Base-by-base conservation (phyloP, 2,797 vertebrate genomes). In the Megalops cyprinoides region DNA sequence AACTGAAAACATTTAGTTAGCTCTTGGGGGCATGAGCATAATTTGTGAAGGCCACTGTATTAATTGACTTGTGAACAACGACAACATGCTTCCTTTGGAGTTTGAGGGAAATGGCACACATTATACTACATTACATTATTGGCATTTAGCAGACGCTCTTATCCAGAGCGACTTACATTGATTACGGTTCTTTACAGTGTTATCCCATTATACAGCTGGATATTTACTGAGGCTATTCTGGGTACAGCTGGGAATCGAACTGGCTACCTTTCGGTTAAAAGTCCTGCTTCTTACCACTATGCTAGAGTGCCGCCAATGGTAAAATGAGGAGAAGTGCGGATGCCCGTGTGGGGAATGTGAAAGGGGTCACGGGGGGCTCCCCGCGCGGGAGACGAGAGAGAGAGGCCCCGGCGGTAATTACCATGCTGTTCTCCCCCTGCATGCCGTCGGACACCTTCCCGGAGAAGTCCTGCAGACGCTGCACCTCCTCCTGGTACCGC, bases 351-450 rank as follows among this genome's bases (percentile, higher is more conserved):
- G 15, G 4, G 49, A 53, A 3, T 25, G 46, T 37, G 7, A 20
- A 15, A 53, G 20, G 1, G 31, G 9, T 23, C 15, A 62, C 31
- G n/a, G n/a, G n/a, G n/a, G n/a, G n/a, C n/a, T n/a, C n/a, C n/a
- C n/a, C n/a, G n/a, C n/a, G n/a, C n/a, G n/a, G 1, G 6, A 8
- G 31, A 12, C 18, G 18, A n/a, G 2, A 5, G 51, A 25, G 14
- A 14, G 18, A 23, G 42, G 46, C 31, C 44, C 69, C 20, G 60
- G 0, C 39, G 7, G 10, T 31, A 15, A 28, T 84, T 93, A 94
- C 94, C 94, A 90, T 93, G 85, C 84, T 91, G 81, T 87, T 84
- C 25, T 82, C 74, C 60, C 86, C 92, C 79, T 91, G 91, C 92
- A 93, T 94, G 73, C 79, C 87, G 78, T 67, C 82, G 34, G 20